A percentile compares a stretch with the other conserved stretches of the same genome.
Conservation (phyloP, 2,113 vertebrate genomes). For the Panthera leo region DNA sequence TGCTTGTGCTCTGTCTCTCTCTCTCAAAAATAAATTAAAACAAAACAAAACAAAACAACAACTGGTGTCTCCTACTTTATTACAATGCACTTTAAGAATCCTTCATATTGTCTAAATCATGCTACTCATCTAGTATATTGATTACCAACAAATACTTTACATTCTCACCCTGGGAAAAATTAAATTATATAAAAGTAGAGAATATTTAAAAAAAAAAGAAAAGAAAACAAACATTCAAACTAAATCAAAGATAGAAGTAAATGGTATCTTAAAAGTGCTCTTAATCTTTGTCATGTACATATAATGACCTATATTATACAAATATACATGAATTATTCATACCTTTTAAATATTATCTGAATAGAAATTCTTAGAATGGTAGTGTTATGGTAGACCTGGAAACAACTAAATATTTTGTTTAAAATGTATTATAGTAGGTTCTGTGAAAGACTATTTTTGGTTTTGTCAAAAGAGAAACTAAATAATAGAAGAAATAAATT, state of each 20-base stretch:
- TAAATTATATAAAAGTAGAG: background rate
- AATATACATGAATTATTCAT: constrained; percentile 3
- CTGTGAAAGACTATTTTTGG: constrained; percentile 47
- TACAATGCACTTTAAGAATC: background rate
- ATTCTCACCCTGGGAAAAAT: background rate
- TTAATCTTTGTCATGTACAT: background rate
- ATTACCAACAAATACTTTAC: background rate
- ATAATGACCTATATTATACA: background rate
- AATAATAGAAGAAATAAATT: constrained; percentile 41
- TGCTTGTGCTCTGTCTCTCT: no score
- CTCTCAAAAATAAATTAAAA: no score
- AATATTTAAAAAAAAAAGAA: background rate
- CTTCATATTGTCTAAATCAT: background rate
- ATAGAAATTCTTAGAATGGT: background rate
- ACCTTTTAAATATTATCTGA: background rate
- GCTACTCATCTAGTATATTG: background rate
- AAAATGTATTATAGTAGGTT: background rate
- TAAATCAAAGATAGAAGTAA: background rate
- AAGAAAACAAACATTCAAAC: background rate
- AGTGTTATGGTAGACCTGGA: constrained; percentile 4
- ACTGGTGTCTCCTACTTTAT: background rate
- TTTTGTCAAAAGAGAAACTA: constrained; percentile 55
- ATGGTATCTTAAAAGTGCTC: background rate
- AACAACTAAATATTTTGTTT: constrained; percentile 41
- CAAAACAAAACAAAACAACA: no score